A percentile compares a stretch with the other conserved stretches of the same genome.
phyloP scores from a whole-genome alignment of 2,888 invertebrate genomes.

The Nemurella pictetii region DNA sequence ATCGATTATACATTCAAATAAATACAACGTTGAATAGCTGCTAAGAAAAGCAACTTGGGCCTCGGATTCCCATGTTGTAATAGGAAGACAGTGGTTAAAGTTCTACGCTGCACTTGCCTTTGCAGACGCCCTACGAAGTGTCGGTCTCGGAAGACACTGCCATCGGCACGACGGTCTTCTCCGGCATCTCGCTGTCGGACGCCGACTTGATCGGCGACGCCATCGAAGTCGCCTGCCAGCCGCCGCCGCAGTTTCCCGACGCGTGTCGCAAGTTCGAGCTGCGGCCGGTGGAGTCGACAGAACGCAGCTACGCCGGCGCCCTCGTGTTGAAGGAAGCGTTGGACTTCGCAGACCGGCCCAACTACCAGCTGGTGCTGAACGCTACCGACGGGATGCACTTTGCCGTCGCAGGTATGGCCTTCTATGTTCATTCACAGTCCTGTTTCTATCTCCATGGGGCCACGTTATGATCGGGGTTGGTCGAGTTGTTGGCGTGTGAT shows the following conservation, averaged over 20 bases:
- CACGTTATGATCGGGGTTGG: no score
- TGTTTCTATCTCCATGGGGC: no score
- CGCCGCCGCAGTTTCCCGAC: conserved; percentile 65
- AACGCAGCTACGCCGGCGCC: conserved; percentile 67
- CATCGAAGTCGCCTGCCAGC: conserved; percentile 71
- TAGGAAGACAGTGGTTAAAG: no score
- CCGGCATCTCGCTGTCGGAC: conserved; percentile 75
- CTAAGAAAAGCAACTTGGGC: background rate
- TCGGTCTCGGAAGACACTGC: conserved; percentile 76
- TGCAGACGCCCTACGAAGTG: conserved; percentile 78
- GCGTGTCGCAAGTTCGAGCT: conserved; percentile 73
- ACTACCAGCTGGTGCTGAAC: conserved; percentile 74
- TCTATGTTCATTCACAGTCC: no score
- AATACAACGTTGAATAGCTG: background rate
- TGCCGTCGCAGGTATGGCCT: background rate
- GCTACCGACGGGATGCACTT: conserved; percentile 59
- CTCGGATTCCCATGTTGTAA: no score
- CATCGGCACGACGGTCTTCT: conserved; percentile 71
- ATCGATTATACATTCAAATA: background rate
- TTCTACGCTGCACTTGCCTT: no score
- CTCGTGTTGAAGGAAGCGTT: conserved; percentile 70
- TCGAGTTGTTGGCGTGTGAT: no score
- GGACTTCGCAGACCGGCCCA: conserved; percentile 76
- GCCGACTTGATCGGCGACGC: conserved; percentile 79
- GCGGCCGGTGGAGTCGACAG: conserved; percentile 62